Evolutionary conservation across 1,140 invertebrate species (phyloP).

Genomic region (Rhysida immarginata): DNA sequence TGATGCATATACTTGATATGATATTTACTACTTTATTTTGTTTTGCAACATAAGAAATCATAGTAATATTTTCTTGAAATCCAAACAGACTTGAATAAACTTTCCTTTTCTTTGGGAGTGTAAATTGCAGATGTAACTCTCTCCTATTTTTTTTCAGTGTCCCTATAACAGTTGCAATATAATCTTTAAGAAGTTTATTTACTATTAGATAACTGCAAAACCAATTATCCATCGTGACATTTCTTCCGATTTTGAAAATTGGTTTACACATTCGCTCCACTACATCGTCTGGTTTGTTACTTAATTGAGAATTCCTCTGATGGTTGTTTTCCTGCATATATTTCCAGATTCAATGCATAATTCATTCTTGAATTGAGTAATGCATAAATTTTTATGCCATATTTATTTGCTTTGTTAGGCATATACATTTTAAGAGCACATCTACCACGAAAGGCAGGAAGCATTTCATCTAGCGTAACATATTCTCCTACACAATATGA

Average conservation of each 20-base stretch:
- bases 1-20: slow-evolving; percentile 15
- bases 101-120: not conserved
- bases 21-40: slow-evolving; percentile 4
- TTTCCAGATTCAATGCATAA: too few relatives aligned
- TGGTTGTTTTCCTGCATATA: slow-evolving; percentile 17
- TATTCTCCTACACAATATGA: not conserved
- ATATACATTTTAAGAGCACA: too few relatives aligned
- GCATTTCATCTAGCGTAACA: slow-evolving; percentile 33
- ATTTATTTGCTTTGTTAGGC: too few relatives aligned
- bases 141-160: slow-evolving; percentile 32
- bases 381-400: too few relatives aligned
- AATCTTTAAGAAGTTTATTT: not conserved
- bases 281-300: slow-evolving; percentile 11
- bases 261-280: slow-evolving; percentile 5
- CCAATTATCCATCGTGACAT: slow-evolving; percentile 18
- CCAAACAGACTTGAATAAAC: slow-evolving; percentile 22
- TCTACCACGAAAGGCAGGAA: too few relatives aligned
- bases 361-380: too few relatives aligned
- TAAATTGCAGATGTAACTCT: slow-evolving; percentile 24
- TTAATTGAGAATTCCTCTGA: not conserved
- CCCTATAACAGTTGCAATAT: slow-evolving; percentile 24
- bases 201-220: slow-evolving; percentile 14
- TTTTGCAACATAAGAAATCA: slow-evolving; percentile 23
- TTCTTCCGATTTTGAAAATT: slow-evolving; percentile 11
- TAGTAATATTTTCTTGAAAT: slow-evolving; percentile 17